These are phyloP conservation scores for Ptilodon capucinus DNA, from an alignment of 2,888 invertebrate genomes.

Conservation along the genomic window DNA sequence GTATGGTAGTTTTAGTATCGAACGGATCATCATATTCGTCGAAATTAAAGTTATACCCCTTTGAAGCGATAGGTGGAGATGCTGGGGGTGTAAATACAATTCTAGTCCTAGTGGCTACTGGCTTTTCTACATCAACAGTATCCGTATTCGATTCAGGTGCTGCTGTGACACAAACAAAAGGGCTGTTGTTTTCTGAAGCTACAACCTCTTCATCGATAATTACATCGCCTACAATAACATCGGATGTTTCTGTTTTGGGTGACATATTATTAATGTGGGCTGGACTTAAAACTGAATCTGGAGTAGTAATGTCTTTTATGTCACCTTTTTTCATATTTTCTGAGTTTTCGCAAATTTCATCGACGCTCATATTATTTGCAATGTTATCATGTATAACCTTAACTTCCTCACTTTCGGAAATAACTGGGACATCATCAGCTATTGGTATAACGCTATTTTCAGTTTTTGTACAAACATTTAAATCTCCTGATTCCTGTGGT, in stretches of 20 bases:
- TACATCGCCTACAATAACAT: conserved; percentile 5
- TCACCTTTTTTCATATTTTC: neutral
- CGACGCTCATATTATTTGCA: neutral
- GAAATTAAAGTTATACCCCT: conserved; percentile 69
- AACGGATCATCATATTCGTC: conserved; percentile 71
- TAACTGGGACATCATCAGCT: neutral
- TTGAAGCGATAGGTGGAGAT: conserved; percentile 61
- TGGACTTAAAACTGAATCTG: neutral
- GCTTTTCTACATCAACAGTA: conserved; percentile 31
- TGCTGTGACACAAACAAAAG: conserved; percentile 52
- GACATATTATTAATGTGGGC: neutral
- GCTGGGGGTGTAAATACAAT: conserved; percentile 37
- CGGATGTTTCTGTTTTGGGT: neutral
- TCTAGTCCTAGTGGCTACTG: conserved; percentile 30
- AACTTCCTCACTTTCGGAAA: neutral
- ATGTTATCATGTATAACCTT: neutral
- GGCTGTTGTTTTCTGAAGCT: conserved; percentile 56
- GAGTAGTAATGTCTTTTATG: neutral
- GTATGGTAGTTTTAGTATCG: conserved; percentile 64
- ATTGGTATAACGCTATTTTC: neutral
- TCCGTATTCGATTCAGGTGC: conserved; percentile 21
- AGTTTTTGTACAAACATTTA: conserved; percentile 1
- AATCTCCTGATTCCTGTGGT: neutral
- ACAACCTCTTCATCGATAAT: conserved; percentile 47
- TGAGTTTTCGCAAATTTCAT: neutral